Percentiles rank a stretch among this genome's conserved stretches.
Conservation (phyloP, 2,888 invertebrate genomes). For the Ectropis crepuscularia region DNA sequence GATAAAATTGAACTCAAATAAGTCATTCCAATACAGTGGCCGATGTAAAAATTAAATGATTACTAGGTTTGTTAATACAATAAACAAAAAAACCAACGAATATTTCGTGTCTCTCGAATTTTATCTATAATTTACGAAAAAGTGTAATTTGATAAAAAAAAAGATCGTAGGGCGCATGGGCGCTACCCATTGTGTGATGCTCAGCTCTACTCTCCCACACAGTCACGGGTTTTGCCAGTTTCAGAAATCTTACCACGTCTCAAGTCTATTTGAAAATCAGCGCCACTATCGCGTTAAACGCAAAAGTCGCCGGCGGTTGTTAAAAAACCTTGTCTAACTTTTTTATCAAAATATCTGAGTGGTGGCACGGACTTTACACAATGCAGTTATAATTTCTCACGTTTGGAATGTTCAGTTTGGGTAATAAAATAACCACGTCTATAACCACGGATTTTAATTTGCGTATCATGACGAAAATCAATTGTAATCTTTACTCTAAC, state of each 20-base stretch:
- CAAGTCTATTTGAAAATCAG: too few relatives aligned
- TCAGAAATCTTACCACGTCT: neutral
- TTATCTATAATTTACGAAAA: too few relatives aligned
- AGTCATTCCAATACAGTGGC: too few relatives aligned
- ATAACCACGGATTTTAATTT: conserved; percentile 35
- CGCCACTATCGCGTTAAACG: too few relatives aligned
- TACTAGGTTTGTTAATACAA: too few relatives aligned
- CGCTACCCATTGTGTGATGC: conserved; percentile 43
- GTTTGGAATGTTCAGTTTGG: conserved; percentile 32
- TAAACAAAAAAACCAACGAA: too few relatives aligned
- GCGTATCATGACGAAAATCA: conserved; percentile 38
- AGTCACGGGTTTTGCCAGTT: conserved; percentile 28
- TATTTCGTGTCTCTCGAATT: too few relatives aligned
- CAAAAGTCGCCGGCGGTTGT: too few relatives aligned
- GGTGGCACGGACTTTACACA: conserved; percentile 43
- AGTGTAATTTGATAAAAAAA: neutral
- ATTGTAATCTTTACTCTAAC: conserved; percentile 30
- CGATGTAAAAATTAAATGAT: too few relatives aligned
- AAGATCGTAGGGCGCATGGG: conserved; percentile 35
- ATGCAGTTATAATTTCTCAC: conserved; percentile 69
- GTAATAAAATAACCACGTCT: conserved; percentile 26
- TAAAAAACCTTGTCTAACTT: too few relatives aligned
- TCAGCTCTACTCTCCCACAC: conserved; percentile 50
- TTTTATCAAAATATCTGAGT: too few relatives aligned
- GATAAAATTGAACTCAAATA: too few relatives aligned